Evolutionary conservation across 1,140 invertebrate species (phyloP).

Genomic region (Pseudomyrmex gracilis): DNA sequence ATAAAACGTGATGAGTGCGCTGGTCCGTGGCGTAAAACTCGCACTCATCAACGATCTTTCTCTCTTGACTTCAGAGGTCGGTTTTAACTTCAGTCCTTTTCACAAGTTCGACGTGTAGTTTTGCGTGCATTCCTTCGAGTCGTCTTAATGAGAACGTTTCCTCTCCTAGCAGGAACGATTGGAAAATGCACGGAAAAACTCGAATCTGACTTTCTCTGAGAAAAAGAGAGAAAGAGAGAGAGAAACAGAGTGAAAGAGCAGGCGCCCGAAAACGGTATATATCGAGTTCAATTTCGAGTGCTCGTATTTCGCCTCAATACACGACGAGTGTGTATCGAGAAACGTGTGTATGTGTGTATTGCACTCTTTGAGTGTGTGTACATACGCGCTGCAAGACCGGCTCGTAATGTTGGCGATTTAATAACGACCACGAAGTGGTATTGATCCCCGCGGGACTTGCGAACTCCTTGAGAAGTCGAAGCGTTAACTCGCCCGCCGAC

Average conservation of each 20-base stretch:
- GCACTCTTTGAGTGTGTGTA: not conserved
- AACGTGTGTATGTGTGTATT: not conserved
- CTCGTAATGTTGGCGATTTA: slow-evolving; percentile 72
- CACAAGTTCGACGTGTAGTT: slow-evolving; percentile 26
- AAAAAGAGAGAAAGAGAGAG: slow-evolving; percentile 2
- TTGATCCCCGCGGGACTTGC: slow-evolving; percentile 69
- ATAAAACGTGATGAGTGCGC: slow-evolving; percentile 9
- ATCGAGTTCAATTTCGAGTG: slow-evolving; percentile 74
- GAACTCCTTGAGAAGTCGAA: slow-evolving; percentile 55
- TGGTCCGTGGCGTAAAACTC: slow-evolving; percentile 1
- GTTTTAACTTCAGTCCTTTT: slow-evolving; percentile 30
- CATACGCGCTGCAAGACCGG: slow-evolving; percentile 19
- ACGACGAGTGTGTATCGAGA: not conserved
- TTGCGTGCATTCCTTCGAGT: slow-evolving; percentile 35
- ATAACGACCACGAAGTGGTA: slow-evolving; percentile 71
- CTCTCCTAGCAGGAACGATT: slow-evolving; percentile 41
- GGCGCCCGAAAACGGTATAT: slow-evolving; percentile 46
- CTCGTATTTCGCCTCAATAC: slow-evolving; percentile 69
- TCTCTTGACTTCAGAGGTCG: slow-evolving; percentile 24
- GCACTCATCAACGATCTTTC: slow-evolving; percentile 31
- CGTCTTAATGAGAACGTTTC: slow-evolving; percentile 42
- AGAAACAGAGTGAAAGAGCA: slow-evolving; percentile 20
- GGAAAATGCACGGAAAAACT: slow-evolving; percentile 38
- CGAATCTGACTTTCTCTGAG: slow-evolving; percentile 45
- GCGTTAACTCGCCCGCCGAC: slow-evolving; percentile 59